Evolutionary conservation across 2,797 vertebrate species (phyloP), one percentile per base, ranked within the genome.

Genomic region (Valencia hispanica): DNA sequence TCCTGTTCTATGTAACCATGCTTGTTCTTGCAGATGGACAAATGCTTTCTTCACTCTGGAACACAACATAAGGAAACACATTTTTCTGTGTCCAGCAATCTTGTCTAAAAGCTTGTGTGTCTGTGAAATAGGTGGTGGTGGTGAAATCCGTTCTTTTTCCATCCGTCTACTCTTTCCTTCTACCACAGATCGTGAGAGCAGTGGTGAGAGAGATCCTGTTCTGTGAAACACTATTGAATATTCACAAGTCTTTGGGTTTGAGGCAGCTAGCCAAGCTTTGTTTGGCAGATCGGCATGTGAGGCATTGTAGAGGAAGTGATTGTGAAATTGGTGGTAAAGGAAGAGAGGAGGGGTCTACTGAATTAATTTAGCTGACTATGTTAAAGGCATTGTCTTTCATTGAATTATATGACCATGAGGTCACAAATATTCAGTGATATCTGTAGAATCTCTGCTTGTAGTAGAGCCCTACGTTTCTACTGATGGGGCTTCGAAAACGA

Each of bases 181-280:
- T 83, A 83, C 85, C 90, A 74, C 91, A 89, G 89, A 92, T 89
- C 84, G 84, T 87, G 89, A 93, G 89, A 94, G 90, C 84, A 82
- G 84, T 90, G 92, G 88, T 79, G 87, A 94, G 91, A 93, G 92
- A 93, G 93, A 93, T 95, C 93, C 93, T 94, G 93, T 95, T 95
- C 93, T 93, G 87, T 87, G 91, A 92, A 94, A 91, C 85, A 12
- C 81, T 93, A 94, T 94, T 90, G 90, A 96, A 95, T 95, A 95
- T 96, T 96, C 93, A 95, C 92, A 90, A 83, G 91, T 90, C 75
- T 87, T 85, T 70, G 65, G 90, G 91, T 92, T 89, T 86, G 85
- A 81, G 82, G 47, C 81, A 72, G 75, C 72, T 53, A 89, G 88
- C 73, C 80, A 83, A 90, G 83, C 90, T 88, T 17, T 43, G 53